Evolutionary conservation across 2,113 vertebrate species (phyloP), one percentile per base, ranked within the genome.

Genomic region (Caranx melampygus): DNA sequence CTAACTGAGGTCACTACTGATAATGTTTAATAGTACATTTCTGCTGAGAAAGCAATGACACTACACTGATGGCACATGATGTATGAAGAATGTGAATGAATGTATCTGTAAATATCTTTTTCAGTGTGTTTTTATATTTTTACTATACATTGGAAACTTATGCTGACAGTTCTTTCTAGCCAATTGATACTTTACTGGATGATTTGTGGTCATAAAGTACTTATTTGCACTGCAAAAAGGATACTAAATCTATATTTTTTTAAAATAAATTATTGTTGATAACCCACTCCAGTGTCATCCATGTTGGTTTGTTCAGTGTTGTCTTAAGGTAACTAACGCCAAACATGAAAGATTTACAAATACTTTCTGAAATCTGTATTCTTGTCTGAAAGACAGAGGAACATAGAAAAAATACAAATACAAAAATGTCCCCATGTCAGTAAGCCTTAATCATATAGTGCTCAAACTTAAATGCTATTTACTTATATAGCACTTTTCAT

Each of bases 201-300:
- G 63, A 58, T 65, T 54, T 34, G 18, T 44, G n/a, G 21, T 18
- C 3, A 47, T 44, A 7, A 57, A 15, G 4, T 37, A n/a, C 7
- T n/a, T 4, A 16, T 51, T 11, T 62, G 0, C 35, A 63, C 5
- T 51, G 15, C 74, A 26, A 26, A 73, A 73, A 58, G 49, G 34
- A 33, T 33, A 55, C 45, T 10, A 31, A 42, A 78, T 69, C 13
- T 58, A n/a, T 72, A 72, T 79, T 31, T 79, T 69, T 55, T 34
- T 55, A 15, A 52, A 55, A 26, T 21, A 55, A 55, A 55, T 21
- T 12, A 21, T 51, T 51, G 6, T 20, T 51, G 3, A 51, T 51
- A 8, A 51, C n/a, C 26, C 26, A 26, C 26, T 26, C 26, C 18
- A 20, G 16, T 51, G 16, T 51, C 7, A 2, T 51, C 6, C 49